A percentile compares a stretch with the other conserved stretches of the same genome.
Evolutionary conservation across 2,888 invertebrate species (phyloP).

Genomic region (Blastobasis lacticolella): DNA sequence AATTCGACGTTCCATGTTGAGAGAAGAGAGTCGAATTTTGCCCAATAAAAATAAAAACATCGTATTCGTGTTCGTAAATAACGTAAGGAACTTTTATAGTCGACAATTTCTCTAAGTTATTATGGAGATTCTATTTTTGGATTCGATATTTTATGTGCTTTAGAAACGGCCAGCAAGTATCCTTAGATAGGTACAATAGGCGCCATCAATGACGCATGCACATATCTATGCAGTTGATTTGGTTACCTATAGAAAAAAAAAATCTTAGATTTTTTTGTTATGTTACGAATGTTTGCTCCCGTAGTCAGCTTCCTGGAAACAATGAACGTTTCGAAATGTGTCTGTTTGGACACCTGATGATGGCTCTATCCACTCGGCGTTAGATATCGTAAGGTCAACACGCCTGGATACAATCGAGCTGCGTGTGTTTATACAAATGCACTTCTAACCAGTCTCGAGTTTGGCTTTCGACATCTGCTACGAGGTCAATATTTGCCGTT

Average conservation of each 20-base stretch:
- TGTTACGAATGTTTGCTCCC: too few relatives aligned
- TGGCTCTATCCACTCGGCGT: slow-evolving; percentile 56
- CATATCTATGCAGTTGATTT: background rate
- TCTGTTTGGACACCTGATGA: slow-evolving; percentile 58
- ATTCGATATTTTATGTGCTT: slow-evolving; percentile 25
- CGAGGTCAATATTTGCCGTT: slow-evolving; percentile 70
- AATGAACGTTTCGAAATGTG: slow-evolving; percentile 1
- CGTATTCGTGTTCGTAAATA: slow-evolving; percentile 26
- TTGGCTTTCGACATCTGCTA: slow-evolving; percentile 68
- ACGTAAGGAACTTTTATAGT: slow-evolving; percentile 42
- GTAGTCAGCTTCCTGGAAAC: background rate
- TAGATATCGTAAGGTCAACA: slow-evolving; percentile 65
- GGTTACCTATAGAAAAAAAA: slow-evolving; percentile 13
- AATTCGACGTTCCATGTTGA: too few relatives aligned
- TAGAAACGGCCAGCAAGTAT: slow-evolving; percentile 17
- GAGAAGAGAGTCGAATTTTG: too few relatives aligned
- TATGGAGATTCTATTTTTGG: slow-evolving; percentile 37
- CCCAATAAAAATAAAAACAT: too few relatives aligned
- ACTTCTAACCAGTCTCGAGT: slow-evolving; percentile 56
- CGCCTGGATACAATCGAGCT: slow-evolving; percentile 58
- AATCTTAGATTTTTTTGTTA: too few relatives aligned
- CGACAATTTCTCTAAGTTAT: slow-evolving; percentile 41
- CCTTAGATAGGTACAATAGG: slow-evolving; percentile 1
- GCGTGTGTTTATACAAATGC: slow-evolving; percentile 70
- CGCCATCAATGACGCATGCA: too few relatives aligned